phyloP scores from a whole-genome alignment of 2,113 vertebrate species.

The Oophaga pumilio region DNA sequence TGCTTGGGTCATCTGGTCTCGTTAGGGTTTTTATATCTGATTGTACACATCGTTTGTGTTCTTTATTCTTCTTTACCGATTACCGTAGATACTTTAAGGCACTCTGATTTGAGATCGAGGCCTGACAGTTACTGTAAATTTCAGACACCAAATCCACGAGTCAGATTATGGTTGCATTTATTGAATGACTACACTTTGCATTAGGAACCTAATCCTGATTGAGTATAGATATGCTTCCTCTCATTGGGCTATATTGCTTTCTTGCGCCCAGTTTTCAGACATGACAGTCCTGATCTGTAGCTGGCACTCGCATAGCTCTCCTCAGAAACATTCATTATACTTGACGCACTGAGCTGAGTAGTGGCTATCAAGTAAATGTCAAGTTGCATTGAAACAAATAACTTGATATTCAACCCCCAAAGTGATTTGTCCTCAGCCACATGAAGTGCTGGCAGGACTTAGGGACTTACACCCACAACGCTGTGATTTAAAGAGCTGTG shows the following conservation, averaged over 20 bases:
- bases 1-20: background rate
- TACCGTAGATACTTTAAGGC: background rate
- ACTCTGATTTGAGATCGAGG: background rate
- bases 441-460: conserved; percentile 42
- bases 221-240: conserved; percentile 11
- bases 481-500: conserved; percentile 36
- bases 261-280: background rate
- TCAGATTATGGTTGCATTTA: background rate
- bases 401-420: conserved; percentile 46
- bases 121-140: background rate
- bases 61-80: background rate
- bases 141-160: background rate
- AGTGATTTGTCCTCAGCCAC: conserved; percentile 53
- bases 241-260: conserved; percentile 16
- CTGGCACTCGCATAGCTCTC: conserved; percentile 17
- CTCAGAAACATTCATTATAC: conserved; percentile 33
- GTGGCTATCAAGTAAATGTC: conserved; percentile 46
- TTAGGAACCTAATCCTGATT: conserved; percentile 10
- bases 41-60: background rate
- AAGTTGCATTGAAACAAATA: conserved; percentile 43
- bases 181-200: conserved; percentile 15
- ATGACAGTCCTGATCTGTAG: conserved; percentile 20
- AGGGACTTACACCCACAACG: conserved; percentile 11
- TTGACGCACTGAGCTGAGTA: conserved; percentile 36
- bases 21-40: background rate